These are phyloP conservation scores for Diaprepes abbreviatus DNA, from an alignment of 2,888 invertebrate genomes.

Conservation along the genomic window DNA sequence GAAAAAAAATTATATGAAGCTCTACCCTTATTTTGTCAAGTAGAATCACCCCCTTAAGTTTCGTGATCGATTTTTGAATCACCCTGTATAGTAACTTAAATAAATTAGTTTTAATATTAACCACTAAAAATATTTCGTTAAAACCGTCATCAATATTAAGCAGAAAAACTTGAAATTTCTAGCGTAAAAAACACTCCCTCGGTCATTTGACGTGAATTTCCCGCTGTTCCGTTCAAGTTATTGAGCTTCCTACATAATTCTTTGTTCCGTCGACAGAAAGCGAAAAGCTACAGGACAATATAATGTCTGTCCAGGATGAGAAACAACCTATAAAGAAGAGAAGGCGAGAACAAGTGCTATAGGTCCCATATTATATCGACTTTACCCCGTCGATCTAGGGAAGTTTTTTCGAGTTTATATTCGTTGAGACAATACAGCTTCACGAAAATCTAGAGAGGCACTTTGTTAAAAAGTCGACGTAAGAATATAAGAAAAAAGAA, in stretches of 20 bases:
- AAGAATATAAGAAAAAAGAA: not conserved
- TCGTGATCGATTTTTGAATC: too few species aligned
- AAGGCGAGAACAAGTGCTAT: slow-evolving; percentile 34
- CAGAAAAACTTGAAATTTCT: too few species aligned
- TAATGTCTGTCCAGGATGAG: slow-evolving; percentile 59
- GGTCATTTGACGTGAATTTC: not conserved
- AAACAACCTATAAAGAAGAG: slow-evolving; percentile 61
- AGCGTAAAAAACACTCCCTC: not conserved
- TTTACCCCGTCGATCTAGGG: not conserved
- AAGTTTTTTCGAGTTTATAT: slow-evolving; percentile 44
- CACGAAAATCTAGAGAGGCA: slow-evolving; percentile 2
- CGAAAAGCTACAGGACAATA: slow-evolving; percentile 62
- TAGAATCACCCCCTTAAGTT: too few species aligned
- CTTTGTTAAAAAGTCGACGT: slow-evolving; percentile 37
- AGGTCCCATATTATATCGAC: slow-evolving; percentile 7
- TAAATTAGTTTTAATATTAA: too few species aligned
- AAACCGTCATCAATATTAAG: too few species aligned
- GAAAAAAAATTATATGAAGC: too few species aligned
- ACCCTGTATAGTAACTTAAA: too few species aligned
- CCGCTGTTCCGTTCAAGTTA: slow-evolving; percentile 23
- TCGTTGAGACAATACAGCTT: slow-evolving; percentile 36
- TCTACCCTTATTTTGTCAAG: too few species aligned
- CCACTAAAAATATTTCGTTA: too few species aligned
- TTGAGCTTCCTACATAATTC: slow-evolving; percentile 43
- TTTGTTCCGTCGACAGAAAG: slow-evolving; percentile 40